Evolutionary conservation across 2,113 vertebrate species (phyloP), one percentile per base, ranked within the genome.

Genomic region (Hippocampus mohnikei): DNA sequence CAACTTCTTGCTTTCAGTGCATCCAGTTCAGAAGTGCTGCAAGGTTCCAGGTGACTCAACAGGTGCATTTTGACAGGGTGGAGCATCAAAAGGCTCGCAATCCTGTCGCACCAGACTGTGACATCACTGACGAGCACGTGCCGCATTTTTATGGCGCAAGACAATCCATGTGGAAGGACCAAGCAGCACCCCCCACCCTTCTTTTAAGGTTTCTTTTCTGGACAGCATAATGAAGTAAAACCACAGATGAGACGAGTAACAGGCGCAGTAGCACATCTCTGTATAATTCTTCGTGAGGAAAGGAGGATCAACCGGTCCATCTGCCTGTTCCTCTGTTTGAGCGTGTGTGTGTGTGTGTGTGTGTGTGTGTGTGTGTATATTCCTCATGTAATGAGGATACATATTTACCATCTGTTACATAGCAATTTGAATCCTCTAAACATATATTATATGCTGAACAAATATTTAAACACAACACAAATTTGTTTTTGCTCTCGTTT

Each of bases 1-100:
- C 78, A 23, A 59, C 76, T 33, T 44, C 60, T 55, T 41, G 44
- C 33, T 29, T 64, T 27, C 71, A 42, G 53, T 56, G 66, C 41
- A 72, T 56, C 48, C 46, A n/a, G 41, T 18, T 44, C 15, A 55
- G 58, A 37, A 44, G 13, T 75, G 77, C 9, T 61, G 74, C 72
- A 79, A 15, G 23, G 70, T 48, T 71, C n/a, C 78, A 72, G 77
- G 74, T 74, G 82, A 23, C 25, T 3, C 58, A 69, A 71, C 87
- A 85, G 87, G 84, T 88, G 82, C 59, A 72, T 82, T 79, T 68
- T 29, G 16, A 71, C 60, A 1, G 60, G 73, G 82, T n/a, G 81
- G 87, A 66, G 80, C 48, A 21, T 62, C 23, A 44, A 76, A 70
- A 85, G 73, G 66, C 78, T 70, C 79, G 72, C 56, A 65, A 72